Evolutionary conservation across 2,888 invertebrate genomes (phyloP).

Genomic region (Cantharis rufa): DNA sequence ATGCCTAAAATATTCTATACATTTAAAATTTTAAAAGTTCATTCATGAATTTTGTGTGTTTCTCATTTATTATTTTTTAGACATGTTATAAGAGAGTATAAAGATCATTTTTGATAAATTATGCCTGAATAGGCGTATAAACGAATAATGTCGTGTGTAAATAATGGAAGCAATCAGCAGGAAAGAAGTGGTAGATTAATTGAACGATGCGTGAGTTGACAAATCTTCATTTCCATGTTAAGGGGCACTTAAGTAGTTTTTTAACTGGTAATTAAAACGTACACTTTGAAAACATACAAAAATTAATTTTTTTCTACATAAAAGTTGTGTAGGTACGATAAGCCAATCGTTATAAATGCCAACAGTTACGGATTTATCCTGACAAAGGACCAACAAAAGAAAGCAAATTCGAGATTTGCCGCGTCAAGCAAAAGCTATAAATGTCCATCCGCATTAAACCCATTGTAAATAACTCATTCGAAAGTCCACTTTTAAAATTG

Average conservation of each 20-base stretch:
- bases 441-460: constrained; percentile 49
- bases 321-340: constrained; percentile 43
- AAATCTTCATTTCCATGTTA: constrained; percentile 12
- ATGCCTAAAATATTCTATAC: constrained; percentile 38
- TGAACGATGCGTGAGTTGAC: constrained; percentile 32
- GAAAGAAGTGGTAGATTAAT: constrained; percentile 37
- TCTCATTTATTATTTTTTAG: constrained; percentile 37
- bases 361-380: constrained; percentile 50
- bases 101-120: constrained; percentile 28
- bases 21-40: constrained; percentile 37
- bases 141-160: constrained; percentile 33
- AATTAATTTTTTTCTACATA: neutral
- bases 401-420: constrained; percentile 53
- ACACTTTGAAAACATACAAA: neutral
- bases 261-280: neutral
- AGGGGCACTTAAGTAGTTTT: neutral
- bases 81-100: constrained; percentile 24
- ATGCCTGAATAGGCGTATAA: constrained; percentile 37
- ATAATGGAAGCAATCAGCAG: constrained; percentile 33
- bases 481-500: constrained; percentile 22
- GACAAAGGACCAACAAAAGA: constrained; percentile 49
- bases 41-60: constrained; percentile 36
- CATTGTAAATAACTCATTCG: constrained; percentile 34
- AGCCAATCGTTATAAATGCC: constrained; percentile 51
- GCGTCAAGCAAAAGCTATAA: constrained; percentile 50